A percentile compares a stretch with the other conserved stretches of the same genome.
These are phyloP conservation scores for Drosophila neotestacea DNA, from an alignment of 2,888 invertebrate species.

Conservation along the genomic window DNA sequence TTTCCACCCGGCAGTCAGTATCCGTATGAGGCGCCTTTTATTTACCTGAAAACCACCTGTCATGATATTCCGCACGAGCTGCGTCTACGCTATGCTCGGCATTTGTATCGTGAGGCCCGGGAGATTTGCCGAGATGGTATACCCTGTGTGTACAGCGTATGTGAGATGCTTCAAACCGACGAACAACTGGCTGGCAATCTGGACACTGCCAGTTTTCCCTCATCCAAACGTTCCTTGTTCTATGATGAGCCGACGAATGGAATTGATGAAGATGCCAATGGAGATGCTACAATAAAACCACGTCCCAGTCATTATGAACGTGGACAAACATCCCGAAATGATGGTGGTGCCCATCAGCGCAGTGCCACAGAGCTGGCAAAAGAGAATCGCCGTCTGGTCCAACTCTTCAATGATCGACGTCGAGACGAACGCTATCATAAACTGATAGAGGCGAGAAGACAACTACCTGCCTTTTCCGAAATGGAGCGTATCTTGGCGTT, in stretches of 20 bases:
- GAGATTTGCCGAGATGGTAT: slow-evolving; percentile 88
- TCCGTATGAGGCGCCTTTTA: slow-evolving; percentile 90
- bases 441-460: slow-evolving; percentile 88
- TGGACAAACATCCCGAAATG: slow-evolving; percentile 87
- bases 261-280: slow-evolving; percentile 55
- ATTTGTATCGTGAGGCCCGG: slow-evolving; percentile 89
- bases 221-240: slow-evolving; percentile 87
- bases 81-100: slow-evolving; percentile 88
- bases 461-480: slow-evolving; percentile 91
- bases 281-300: slow-evolving; percentile 57
- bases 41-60: slow-evolving; percentile 89
- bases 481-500: slow-evolving; percentile 89
- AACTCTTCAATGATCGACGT: slow-evolving; percentile 88
- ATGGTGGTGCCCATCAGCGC: slow-evolving; percentile 85
- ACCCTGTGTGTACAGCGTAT: slow-evolving; percentile 90
- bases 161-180: slow-evolving; percentile 90
- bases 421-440: slow-evolving; percentile 88
- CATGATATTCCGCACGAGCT: slow-evolving; percentile 88
- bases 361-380: slow-evolving; percentile 87
- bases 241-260: slow-evolving; percentile 86
- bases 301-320: slow-evolving; percentile 89
- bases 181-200: slow-evolving; percentile 88
- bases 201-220: slow-evolving; percentile 86
- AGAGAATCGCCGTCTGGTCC: slow-evolving; percentile 88
- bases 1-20: slow-evolving; percentile 90